phyloP scores from a whole-genome alignment of 2,888 invertebrate species.

The Plutella xylostella region DNA sequence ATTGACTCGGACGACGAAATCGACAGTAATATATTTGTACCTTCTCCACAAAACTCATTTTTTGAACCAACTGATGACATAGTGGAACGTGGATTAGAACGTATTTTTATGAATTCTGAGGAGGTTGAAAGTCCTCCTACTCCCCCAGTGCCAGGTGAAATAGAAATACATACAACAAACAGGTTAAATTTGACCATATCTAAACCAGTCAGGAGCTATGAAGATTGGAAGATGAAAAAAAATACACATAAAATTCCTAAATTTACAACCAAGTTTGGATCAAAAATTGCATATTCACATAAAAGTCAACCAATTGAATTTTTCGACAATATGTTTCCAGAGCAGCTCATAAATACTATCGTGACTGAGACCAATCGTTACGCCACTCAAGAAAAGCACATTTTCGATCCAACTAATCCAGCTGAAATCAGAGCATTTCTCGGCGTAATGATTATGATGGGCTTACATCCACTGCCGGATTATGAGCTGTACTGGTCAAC shows the following conservation, averaged over 20 bases:
- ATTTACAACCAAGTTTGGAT: slow-evolving; percentile 3
- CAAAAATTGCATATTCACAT: slow-evolving; percentile 7
- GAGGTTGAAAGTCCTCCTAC: too few relatives aligned
- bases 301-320: slow-evolving; percentile 9
- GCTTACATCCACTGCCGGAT: slow-evolving; percentile 24
- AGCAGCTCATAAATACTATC: slow-evolving; percentile 20
- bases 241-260: slow-evolving; percentile 7
- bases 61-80: too few relatives aligned
- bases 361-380: slow-evolving; percentile 24
- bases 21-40: too few relatives aligned
- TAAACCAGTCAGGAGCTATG: too few relatives aligned
- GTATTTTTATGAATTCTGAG: too few relatives aligned
- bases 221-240: slow-evolving; percentile 3
- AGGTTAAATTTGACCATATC: too few relatives aligned
- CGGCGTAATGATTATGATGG: slow-evolving; percentile 27
- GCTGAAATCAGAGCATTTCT: slow-evolving; percentile 22
- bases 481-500: slow-evolving; percentile 23
- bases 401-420: slow-evolving; percentile 19
- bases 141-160: too few relatives aligned
- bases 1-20: too few relatives aligned
- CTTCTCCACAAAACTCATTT: too few relatives aligned
- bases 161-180: too few relatives aligned
- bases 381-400: slow-evolving; percentile 20
- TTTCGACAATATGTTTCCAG: slow-evolving; percentile 23
- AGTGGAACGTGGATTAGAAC: too few relatives aligned